A percentile compares a stretch with the other conserved stretches of the same genome.
These are phyloP conservation scores for Crotalus helleri DNA, from an alignment of 2,113 vertebrate species.

Conservation along the genomic window DNA sequence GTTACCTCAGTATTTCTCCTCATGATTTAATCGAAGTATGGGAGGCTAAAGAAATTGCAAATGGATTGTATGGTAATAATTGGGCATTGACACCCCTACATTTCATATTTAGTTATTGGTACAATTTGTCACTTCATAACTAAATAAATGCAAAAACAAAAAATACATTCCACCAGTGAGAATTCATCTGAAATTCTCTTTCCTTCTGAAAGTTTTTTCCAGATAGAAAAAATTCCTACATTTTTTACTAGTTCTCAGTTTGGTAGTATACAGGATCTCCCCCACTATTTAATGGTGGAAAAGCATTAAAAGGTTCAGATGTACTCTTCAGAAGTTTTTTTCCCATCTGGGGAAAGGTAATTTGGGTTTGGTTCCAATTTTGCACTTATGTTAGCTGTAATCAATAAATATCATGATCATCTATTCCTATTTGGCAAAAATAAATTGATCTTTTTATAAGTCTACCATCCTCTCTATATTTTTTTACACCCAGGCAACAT, in stretches of 20 bases:
- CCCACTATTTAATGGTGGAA: background rate
- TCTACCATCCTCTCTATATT: background rate
- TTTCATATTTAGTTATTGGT: background rate
- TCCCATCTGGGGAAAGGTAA: background rate
- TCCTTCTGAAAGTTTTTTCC: background rate
- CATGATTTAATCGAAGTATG: background rate
- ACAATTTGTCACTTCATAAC: background rate
- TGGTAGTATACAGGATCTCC: background rate
- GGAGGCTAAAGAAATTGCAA: background rate
- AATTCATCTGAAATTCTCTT: background rate
- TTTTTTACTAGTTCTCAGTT: background rate
- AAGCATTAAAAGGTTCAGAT: background rate
- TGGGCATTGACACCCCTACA: background rate
- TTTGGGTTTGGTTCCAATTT: background rate
- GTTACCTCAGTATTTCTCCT: background rate
- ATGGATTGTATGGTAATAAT: background rate
- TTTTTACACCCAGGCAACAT: background rate
- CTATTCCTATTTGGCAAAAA: background rate
- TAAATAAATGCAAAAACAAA: background rate
- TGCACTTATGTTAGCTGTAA: background rate
- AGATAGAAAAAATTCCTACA: background rate
- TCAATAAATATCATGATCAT: background rate
- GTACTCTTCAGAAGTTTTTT: background rate
- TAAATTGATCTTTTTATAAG: background rate
- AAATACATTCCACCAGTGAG: background rate